Evolutionary conservation across 2,113 vertebrate species (phyloP), one percentile per base, ranked within the genome.

Genomic region (Malurus melanocephalus): DNA sequence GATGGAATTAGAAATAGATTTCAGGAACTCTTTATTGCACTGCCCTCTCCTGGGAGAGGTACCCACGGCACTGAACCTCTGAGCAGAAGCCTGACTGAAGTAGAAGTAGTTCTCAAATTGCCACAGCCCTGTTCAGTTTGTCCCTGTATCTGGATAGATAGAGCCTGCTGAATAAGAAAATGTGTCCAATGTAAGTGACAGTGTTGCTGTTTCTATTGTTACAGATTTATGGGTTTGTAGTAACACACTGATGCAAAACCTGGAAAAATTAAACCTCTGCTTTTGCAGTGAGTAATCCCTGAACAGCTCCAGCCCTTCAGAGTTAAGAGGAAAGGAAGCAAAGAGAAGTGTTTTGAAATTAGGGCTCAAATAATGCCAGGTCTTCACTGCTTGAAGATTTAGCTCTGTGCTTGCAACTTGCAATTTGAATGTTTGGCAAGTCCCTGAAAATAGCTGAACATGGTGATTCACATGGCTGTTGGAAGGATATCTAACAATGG

Each of bases 101-200:
- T 24, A 74, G 7, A 46, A 56, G 8, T 9, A 24, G 6, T 19
- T 72, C 52, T 72, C 16, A 38, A 21, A n/a, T 68, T 53, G 28
- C 24, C 61, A 27, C n/a, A 49, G 35, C 18, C 42, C 24, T 61
- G 10, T 61, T 74, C 22, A 9, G 17, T 80, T 80, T 48, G 42
- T 65, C 27, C 10, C 33, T 40, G 23, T 64, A 43, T 35, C 56
- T 22, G 4, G n/a, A n/a, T n/a, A n/a, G 4, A 22, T 65, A 26
- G 17, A 13, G 7, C 46, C 13, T 5, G 35, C 56, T 66, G 45
- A 59, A 60, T 65, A 61, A 32, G 43, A 64, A 80, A 68, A 57
- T 6, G 3, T 13, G 10, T 76, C 64, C 66, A 42, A 42, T 3
- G 0, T 13, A 24, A 3, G 1, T 19, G 23, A 35, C 38, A 33